These are phyloP conservation scores for Dissostichus mawsoni DNA, from an alignment of 2,113 vertebrate genomes.

Conservation along the genomic window DNA sequence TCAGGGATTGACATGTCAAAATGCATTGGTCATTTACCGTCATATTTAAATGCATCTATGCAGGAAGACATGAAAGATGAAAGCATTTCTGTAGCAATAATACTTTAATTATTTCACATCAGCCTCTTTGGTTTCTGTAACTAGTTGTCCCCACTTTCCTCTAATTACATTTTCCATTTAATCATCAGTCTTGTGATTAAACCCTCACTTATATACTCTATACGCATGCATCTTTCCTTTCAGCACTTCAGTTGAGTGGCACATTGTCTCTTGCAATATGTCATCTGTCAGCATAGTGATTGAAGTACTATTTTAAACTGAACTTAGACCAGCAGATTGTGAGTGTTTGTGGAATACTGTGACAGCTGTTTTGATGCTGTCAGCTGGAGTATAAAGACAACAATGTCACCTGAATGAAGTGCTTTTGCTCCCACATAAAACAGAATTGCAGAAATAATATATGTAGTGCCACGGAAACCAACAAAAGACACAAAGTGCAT, in stretches of 20 bases:
- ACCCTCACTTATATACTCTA: too few species aligned
- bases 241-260: too few species aligned
- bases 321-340: constrained; percentile 5
- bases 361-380: constrained; percentile 46
- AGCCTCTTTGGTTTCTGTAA: too few species aligned
- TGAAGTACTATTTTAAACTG: constrained; percentile 3
- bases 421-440: constrained; percentile 7
- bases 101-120: too few species aligned
- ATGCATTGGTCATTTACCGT: too few species aligned
- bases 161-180: too few species aligned
- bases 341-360: constrained; percentile 32
- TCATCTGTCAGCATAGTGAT: background rate
- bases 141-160: too few species aligned
- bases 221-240: background rate
- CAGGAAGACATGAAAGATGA: too few species aligned
- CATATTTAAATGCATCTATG: too few species aligned
- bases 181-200: too few species aligned
- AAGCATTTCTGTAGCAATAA: too few species aligned
- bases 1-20: too few species aligned
- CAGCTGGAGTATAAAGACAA: constrained; percentile 30
- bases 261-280: background rate
- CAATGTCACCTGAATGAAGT: constrained; percentile 25
- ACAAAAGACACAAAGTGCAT: background rate
- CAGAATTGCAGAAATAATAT: background rate
- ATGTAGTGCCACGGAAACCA: background rate